phyloP scores from a whole-genome alignment of 2,113 vertebrate genomes.

The Pachyramphus minor region DNA sequence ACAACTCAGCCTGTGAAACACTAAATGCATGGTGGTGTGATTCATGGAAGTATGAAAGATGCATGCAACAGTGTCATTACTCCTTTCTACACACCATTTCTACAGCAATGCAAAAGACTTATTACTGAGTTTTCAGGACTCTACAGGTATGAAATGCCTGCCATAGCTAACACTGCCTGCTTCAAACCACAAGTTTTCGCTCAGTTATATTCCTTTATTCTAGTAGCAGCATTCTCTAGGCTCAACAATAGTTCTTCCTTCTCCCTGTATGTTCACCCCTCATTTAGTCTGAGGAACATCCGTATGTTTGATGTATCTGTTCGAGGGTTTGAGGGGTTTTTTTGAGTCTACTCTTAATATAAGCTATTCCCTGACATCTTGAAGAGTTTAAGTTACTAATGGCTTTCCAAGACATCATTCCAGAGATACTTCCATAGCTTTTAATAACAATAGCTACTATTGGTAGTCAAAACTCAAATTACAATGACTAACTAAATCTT shows the following conservation, averaged over 20 bases:
- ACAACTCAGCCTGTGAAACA: neutral
- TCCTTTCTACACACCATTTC: neutral
- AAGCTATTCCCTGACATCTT: neutral
- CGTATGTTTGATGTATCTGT: accelerated
- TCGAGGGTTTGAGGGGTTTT: neutral
- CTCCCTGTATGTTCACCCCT: neutral
- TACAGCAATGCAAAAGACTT: neutral
- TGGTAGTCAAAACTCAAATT: neutral
- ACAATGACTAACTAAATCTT: neutral
- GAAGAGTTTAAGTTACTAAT: neutral
- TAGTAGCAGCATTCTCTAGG: neutral
- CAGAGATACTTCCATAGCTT: neutral
- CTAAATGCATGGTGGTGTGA: neutral
- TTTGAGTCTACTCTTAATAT: neutral
- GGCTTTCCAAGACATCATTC: neutral
- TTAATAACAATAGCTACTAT: neutral
- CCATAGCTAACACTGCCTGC: neutral
- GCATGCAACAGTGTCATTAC: accelerated
- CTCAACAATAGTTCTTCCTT: neutral
- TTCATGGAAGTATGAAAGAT: neutral
- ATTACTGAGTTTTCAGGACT: neutral
- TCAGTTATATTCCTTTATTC: neutral
- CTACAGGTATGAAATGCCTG: neutral
- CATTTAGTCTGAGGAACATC: neutral
- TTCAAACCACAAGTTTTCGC: neutral